Conservation (phyloP, 2,888 invertebrate species). For the Dolichomitus sp. region DNA sequence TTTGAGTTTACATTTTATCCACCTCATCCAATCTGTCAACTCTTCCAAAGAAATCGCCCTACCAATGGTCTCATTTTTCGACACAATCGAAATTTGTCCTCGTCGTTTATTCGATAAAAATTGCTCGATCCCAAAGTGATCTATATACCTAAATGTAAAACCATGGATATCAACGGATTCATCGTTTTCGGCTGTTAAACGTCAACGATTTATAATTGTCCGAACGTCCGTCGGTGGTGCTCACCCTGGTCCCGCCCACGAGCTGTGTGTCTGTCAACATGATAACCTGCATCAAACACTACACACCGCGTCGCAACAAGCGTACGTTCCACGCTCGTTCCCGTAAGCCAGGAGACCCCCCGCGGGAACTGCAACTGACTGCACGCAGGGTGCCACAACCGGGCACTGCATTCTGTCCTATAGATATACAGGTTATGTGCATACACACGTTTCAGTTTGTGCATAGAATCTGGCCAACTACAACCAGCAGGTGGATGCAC, state of each 20-base stretch:
- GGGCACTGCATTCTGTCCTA: slow-evolving; percentile 58
- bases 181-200: slow-evolving; percentile 79
- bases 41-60: too few relatives aligned
- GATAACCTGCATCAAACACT: slow-evolving; percentile 85
- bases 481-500: slow-evolving; percentile 57
- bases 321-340: slow-evolving; percentile 59
- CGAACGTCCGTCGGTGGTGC: slow-evolving; percentile 73
- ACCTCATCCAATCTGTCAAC: too few relatives aligned
- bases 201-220: slow-evolving; percentile 86
- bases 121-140: slow-evolving; percentile 38
- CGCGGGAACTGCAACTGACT: slow-evolving; percentile 84
- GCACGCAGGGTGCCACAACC: slow-evolving; percentile 71
- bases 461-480: slow-evolving; percentile 40
- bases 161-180: slow-evolving; percentile 57
- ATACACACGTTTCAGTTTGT: slow-evolving; percentile 25
- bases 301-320: slow-evolving; percentile 69
- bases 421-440: slow-evolving; percentile 25
- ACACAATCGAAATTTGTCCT: slow-evolving; percentile 22
- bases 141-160: slow-evolving; percentile 17
- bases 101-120: slow-evolving; percentile 30
- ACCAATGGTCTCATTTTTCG: not conserved
- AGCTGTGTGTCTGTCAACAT: slow-evolving; percentile 84
- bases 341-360: slow-evolving; percentile 64
- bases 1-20: not conserved
- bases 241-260: slow-evolving; percentile 70